Evolutionary conservation across 2,113 vertebrate genomes (phyloP).

Genomic region (Bos indicus): DNA sequence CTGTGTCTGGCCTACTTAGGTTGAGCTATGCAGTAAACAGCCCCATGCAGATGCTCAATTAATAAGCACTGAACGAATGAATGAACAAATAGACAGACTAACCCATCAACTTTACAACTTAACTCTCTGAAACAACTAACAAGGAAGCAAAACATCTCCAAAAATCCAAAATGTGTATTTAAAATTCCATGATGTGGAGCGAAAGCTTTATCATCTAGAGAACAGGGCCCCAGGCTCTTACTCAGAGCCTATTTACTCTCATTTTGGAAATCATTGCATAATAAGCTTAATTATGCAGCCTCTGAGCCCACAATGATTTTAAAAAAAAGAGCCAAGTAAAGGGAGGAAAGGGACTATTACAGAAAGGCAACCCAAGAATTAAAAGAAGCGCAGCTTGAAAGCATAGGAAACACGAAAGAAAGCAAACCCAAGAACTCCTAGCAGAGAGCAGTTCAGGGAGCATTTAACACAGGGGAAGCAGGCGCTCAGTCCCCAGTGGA

Average conservation of each 20-base stretch:
- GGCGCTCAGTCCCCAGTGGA: no score
- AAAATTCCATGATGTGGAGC: not conserved
- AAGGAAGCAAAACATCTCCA: not conserved
- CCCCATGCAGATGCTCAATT: not conserved
- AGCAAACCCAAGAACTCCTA: not conserved
- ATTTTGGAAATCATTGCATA: not conserved
- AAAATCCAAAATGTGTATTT: not conserved
- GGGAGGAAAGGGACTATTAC: not conserved
- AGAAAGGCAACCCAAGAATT: not conserved
- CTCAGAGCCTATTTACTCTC: not conserved
- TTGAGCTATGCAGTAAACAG: no score
- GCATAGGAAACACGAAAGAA: not conserved
- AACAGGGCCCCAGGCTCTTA: not conserved
- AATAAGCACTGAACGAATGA: not conserved
- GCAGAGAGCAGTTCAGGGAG: not conserved
- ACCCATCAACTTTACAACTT: not conserved
- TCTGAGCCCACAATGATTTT: not conserved
- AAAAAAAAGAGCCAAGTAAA: not conserved
- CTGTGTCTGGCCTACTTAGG: not conserved
- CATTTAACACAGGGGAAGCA: not conserved
- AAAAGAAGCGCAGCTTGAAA: not conserved
- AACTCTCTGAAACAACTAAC: not conserved
- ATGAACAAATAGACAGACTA: not conserved
- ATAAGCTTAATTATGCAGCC: not conserved
- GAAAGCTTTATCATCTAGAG: not conserved